These are phyloP conservation scores for Phrynocephalus vlangalii DNA, from an alignment of 2,797 vertebrate species.

Conservation along the genomic window DNA sequence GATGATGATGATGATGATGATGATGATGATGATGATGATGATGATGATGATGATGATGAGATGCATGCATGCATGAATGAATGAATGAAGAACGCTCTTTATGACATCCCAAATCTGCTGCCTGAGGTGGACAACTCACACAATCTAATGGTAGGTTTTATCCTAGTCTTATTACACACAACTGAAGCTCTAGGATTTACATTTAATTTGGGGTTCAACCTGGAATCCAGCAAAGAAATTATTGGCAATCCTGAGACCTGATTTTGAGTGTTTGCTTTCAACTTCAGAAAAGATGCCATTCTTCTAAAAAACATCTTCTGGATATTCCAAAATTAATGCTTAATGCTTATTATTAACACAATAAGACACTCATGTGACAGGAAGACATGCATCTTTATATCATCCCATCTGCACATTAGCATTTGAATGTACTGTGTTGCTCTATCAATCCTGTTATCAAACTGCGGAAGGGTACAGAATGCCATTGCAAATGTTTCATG, in stretches of 20 bases:
- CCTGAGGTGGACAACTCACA: no score
- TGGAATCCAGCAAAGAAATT: slow-evolving; percentile 1
- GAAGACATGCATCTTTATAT: slow-evolving; percentile 30
- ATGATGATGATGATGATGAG: no score
- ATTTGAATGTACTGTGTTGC: slow-evolving; percentile 35
- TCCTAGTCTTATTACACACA: not conserved
- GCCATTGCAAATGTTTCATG: slow-evolving; percentile 20
- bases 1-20: no score
- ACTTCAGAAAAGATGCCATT: not conserved
- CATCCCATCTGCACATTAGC: slow-evolving; percentile 44
- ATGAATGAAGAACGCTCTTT: no score
- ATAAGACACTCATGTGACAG: slow-evolving; percentile 22
- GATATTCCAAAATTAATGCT: slow-evolving; percentile 16
- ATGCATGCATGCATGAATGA: no score
- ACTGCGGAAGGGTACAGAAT: slow-evolving; percentile 16
- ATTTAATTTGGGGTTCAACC: not conserved
- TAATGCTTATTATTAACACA: not conserved
- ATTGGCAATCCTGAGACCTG: not conserved
- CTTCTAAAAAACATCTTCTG: slow-evolving; percentile 1
- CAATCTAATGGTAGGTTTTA: no score
- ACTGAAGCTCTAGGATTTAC: not conserved
- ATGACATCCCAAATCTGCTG: no score
- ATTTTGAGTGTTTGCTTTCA: slow-evolving; percentile 5
- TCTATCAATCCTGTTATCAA: slow-evolving; percentile 32
- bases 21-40: no score